Evolutionary conservation across 2,888 invertebrate species (phyloP).

Genomic region (Tethea ocularis): DNA sequence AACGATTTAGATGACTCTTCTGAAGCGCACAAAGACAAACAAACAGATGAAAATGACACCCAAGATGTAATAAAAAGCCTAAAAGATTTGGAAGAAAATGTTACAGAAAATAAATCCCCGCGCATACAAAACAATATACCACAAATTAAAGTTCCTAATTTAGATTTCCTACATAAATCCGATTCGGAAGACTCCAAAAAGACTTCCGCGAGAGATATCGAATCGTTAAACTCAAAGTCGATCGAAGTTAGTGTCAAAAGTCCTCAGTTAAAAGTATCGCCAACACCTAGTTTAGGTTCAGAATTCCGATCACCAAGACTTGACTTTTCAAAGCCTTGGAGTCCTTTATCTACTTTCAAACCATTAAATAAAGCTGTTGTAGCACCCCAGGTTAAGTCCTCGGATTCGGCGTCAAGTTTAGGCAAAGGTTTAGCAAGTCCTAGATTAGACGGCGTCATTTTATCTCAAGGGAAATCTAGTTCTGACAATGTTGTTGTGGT

Average conservation of each 20-base stretch:
- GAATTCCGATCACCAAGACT: constrained; percentile 62
- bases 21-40: constrained; percentile 54
- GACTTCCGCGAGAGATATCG: constrained; percentile 49
- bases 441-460: constrained; percentile 70
- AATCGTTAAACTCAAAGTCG: constrained; percentile 45
- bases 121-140: constrained; percentile 56
- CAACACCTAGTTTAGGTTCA: constrained; percentile 58
- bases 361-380: constrained; percentile 57
- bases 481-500: constrained; percentile 76
- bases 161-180: constrained; percentile 62
- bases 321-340: constrained; percentile 68
- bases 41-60: constrained; percentile 41
- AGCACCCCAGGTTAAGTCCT: constrained; percentile 56
- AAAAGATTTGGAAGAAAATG: constrained; percentile 51
- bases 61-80: constrained; percentile 47
- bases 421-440: constrained; percentile 66
- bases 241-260: constrained; percentile 52
- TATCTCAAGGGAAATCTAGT: constrained; percentile 75
- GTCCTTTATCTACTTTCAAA: constrained; percentile 67
- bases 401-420: constrained; percentile 64
- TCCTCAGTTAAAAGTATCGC: constrained; percentile 62
- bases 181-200: constrained; percentile 68
- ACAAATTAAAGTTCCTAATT: constrained; percentile 71
- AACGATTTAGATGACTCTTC: constrained; percentile 70
- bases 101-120: constrained; percentile 47